Percentiles rank a stretch among this genome's conserved stretches.
Evolutionary conservation across 30 jellyfish, hydroid and myxozoan species (phyloP).

Genomic region (Aurelia sp.): DNA sequence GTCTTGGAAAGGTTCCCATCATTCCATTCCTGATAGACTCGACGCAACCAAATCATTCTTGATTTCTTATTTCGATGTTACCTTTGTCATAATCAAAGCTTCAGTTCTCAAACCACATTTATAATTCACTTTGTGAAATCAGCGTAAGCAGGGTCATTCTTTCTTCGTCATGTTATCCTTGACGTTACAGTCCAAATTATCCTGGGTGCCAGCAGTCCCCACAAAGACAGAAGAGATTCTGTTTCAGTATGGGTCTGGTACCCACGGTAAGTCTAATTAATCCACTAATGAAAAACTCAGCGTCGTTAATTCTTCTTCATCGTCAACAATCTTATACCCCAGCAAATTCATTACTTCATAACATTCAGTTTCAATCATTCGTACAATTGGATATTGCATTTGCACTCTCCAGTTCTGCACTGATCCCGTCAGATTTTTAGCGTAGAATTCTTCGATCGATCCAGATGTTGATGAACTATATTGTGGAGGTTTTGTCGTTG

Average conservation of each 20-base stretch:
- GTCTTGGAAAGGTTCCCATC: too few species aligned
- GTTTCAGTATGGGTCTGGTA: too few species aligned
- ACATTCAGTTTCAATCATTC: conserved; percentile 97
- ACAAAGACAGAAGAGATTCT: not conserved
- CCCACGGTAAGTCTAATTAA: not conserved
- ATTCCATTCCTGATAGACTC: too few species aligned
- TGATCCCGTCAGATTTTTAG: conserved; percentile 94
- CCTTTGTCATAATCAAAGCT: too few species aligned
- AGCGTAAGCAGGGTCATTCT: not conserved
- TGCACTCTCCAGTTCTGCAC: conserved; percentile 98
- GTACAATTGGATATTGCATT: conserved; percentile 88
- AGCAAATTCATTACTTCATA: conserved; percentile 98
- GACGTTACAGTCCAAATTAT: not conserved
- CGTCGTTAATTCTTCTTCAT: conserved; percentile 99
- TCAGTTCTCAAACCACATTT: not conserved
- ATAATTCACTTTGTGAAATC: not conserved
- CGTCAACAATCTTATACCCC: conserved; percentile 98
- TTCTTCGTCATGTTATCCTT: not conserved
- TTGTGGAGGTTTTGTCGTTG: conserved; percentile 91
- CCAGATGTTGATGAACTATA: conserved; percentile 98
- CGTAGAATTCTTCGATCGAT: conserved; percentile 93
- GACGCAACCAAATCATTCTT: too few species aligned
- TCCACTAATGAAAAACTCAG: conserved; percentile 93
- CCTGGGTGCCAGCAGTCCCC: conserved; percentile 1
- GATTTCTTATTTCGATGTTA: too few species aligned